Evolutionary conservation across 2,113 vertebrate genomes (phyloP).

Genomic region (Myanophis thanlyinensis): DNA sequence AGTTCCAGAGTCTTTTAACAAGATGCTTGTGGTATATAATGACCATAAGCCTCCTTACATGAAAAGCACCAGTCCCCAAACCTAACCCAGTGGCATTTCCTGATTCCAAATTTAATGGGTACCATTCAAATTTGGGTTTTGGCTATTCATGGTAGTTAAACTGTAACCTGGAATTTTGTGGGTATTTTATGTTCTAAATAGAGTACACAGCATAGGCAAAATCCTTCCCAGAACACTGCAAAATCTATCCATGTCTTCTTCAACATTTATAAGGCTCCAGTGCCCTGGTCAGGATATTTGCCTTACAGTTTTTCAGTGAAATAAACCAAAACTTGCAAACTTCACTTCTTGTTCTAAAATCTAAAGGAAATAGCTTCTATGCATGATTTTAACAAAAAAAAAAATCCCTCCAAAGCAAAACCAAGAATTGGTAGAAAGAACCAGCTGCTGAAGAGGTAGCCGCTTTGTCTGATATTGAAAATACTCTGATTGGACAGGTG

Average conservation of each 20-base stretch:
- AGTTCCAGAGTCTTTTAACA: slow-evolving; percentile 8
- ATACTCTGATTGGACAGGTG: neutral
- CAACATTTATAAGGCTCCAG: neutral
- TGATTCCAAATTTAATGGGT: neutral
- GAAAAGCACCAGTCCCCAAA: neutral
- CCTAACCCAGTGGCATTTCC: slow-evolving; percentile 17
- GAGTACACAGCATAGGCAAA: neutral
- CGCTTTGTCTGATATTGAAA: neutral
- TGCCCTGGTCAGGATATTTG: neutral
- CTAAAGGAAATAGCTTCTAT: neutral
- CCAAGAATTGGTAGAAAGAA: neutral
- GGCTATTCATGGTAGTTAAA: slow-evolving; percentile 18
- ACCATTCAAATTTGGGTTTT: neutral
- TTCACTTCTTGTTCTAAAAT: slow-evolving; percentile 6
- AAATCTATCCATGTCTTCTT: neutral
- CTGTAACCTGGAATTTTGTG: slow-evolving; percentile 28
- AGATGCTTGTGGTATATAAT: neutral
- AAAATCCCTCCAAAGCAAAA: neutral
- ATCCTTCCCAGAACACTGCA: neutral
- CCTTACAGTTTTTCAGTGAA: slow-evolving; percentile 1
- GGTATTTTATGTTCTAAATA: slow-evolving; percentile 35
- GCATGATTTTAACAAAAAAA: neutral
- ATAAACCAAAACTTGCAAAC: slow-evolving; percentile 6
- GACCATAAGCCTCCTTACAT: neutral
- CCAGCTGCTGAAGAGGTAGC: neutral